Evolutionary conservation across 1,140 invertebrate species (phyloP), one percentile per base, ranked within the genome.

Genomic region (Thalassaphorura encarpata): DNA sequence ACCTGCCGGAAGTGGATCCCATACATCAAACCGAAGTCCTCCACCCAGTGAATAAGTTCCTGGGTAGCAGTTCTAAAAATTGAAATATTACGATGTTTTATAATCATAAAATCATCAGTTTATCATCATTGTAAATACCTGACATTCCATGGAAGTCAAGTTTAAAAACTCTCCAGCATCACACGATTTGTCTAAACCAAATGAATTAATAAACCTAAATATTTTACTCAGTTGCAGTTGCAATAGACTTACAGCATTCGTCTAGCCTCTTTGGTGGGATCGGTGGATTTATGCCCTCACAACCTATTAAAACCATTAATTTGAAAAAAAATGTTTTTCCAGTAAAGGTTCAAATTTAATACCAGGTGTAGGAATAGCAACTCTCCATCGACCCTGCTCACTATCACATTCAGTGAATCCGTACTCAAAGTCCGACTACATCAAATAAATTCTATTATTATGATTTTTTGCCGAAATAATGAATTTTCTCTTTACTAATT

Each of bases 361-460:
- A n/a, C n/a, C n/a, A n/a, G n/a, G n/a, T n/a, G n/a, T n/a, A 0
- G 78, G 78, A 16, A 79, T 75, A 21, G 74, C 72, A 3, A 79
- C 78, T 56, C 76, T 66, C 77, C 77, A 79, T 47, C 77, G 59
- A 1, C 75, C 75, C 13, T 75, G 74, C 43, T 68, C 52, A 39
- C 64, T 63, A 64, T 79, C 77, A 70, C 78, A 79, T 61, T 77
- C 76, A 21, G 78, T 79, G 62, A 78, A 78, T 52, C 76, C 75
- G 66, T 74, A 79, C 59, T 76, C 73, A 60, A 72, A 77, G 60
- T 77, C 76, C 54, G 67, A 63, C 76, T 78, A 61, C 11, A 65
- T 58, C 26, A 42, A 39, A 60, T 15, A 53, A 54, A 29, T 24
- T 24, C 18, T 43, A 29, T 29, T 42, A 33, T 3, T 19, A 36